Evolutionary conservation across 2,113 vertebrate species (phyloP), one percentile per base, ranked within the genome.

Genomic region (Platycercus adscitus): DNA sequence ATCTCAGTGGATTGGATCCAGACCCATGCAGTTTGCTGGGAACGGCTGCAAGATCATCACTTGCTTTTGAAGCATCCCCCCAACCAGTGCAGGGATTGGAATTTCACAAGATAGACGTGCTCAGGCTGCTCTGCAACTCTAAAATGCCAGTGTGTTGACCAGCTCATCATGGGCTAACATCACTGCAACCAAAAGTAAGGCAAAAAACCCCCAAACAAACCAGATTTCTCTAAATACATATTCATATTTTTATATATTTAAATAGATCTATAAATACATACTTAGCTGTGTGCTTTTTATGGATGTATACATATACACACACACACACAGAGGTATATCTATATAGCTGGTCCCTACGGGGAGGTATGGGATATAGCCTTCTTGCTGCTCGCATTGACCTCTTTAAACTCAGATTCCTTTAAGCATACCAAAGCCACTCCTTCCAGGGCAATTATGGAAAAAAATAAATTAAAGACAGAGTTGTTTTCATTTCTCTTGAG

Each of bases 371-470:
- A 41, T 60, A 13, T 26, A n/a, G 2, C 29, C 39, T 46, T 64
- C 72, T 44, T 12, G 1, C 50, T 68, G 52, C 56, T 88, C 43
- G 3, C 12, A 8, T 20, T 58, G 81, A 89, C 81, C 93, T 87
- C 93, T 33, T n/a, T 29, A 89, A 81, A 85, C 44, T 35, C 24
- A 12, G 70, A 96, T 96, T 96, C 92, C 65, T 94, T 68, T 12
- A 46, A 43, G 55, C 81, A 72, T 69, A 73, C 95, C 93, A 95
- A 87, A 81, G 88, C 81, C 96, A 93, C 93, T 93, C 93, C 96
- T 94, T 85, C 39, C 29, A 71, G 16, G 56, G 18, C 37, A 91
- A 79, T 85, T 84, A 85, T 1, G 37, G 86, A 6, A 10, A 2
- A 61, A 52, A 72, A 47, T 28, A 70, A 33, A 28, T 12, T 14